These are phyloP conservation scores for Sitobion miscanthi DNA, from an alignment of 1,140 invertebrate genomes.

Conservation along the genomic window DNA sequence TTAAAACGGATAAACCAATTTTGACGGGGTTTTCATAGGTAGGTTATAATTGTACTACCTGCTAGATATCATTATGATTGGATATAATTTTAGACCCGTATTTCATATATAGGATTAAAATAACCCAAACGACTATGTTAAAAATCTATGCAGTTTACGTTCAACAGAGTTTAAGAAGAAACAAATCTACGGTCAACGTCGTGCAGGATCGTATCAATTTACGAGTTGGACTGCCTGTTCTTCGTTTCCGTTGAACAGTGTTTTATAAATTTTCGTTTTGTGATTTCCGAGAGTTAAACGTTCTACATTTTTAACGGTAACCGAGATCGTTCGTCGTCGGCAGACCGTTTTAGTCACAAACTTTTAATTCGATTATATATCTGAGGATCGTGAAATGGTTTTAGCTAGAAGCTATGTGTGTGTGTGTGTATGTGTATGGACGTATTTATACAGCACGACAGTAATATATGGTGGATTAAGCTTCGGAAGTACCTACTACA, in stretches of 20 bases:
- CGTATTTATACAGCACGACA: neutral
- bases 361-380: conserved; percentile 28
- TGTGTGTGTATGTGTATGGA: neutral
- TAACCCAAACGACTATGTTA: no score
- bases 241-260: neutral
- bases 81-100: no score
- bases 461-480: neutral
- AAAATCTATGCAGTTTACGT: no score
- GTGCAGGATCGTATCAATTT: neutral
- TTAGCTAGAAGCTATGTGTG: neutral
- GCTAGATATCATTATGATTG: no score
- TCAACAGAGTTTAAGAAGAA: no score
- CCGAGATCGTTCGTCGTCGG: neutral
- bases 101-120: no score
- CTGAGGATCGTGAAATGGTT: neutral
- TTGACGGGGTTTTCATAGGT: no score
- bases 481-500: neutral
- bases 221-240: neutral
- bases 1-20: no score
- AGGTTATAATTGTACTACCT: no score
- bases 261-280: neutral
- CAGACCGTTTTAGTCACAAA: neutral
- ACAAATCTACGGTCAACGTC: no score
- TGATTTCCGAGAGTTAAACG: neutral
- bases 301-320: neutral